A percentile compares a stretch with the other conserved stretches of the same genome.
phyloP scores from a whole-genome alignment of 2,113 vertebrate species.

The Ptyas mucosa region DNA sequence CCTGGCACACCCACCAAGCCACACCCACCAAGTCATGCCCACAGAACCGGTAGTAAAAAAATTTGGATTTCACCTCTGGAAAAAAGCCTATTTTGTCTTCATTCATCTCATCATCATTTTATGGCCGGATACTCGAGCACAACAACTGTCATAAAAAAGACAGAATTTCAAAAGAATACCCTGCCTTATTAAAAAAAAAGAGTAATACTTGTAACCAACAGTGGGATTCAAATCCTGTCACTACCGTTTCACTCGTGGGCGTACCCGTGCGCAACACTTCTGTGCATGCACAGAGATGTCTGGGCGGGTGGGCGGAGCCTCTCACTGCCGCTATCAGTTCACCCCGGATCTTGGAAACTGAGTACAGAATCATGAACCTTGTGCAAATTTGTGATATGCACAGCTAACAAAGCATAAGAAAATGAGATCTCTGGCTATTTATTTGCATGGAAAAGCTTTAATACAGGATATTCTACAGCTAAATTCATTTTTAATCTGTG shows the following conservation, averaged over 20 bases:
- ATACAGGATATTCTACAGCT: constrained; percentile 73
- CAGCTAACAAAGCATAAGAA: constrained; percentile 73
- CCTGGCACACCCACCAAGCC: too few relatives aligned
- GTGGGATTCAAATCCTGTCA: too few relatives aligned
- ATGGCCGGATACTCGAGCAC: constrained; percentile 68
- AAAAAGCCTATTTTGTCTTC: not conserved
- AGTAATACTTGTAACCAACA: constrained; percentile 73
- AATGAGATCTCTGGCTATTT: constrained; percentile 75
- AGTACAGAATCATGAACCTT: constrained; percentile 74
- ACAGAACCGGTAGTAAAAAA: too few relatives aligned
- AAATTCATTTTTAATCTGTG: constrained; percentile 96
- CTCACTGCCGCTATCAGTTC: too few relatives aligned
- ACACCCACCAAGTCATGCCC: too few relatives aligned
- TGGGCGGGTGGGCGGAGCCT: too few relatives aligned
- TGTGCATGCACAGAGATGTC: too few relatives aligned
- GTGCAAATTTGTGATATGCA: constrained; percentile 73
- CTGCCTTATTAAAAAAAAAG: not conserved
- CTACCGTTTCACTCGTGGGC: too few relatives aligned
- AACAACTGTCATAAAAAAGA: constrained; percentile 59
- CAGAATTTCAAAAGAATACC: constrained; percentile 36
- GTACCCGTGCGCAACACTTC: too few relatives aligned
- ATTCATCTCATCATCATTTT: constrained; percentile 34
- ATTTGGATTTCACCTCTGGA: too few relatives aligned
- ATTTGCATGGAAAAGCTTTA: constrained; percentile 92
- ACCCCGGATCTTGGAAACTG: constrained; percentile 70